Evolutionary conservation across 2,113 vertebrate species (phyloP).

Genomic region (Ploceus nigricollis): DNA sequence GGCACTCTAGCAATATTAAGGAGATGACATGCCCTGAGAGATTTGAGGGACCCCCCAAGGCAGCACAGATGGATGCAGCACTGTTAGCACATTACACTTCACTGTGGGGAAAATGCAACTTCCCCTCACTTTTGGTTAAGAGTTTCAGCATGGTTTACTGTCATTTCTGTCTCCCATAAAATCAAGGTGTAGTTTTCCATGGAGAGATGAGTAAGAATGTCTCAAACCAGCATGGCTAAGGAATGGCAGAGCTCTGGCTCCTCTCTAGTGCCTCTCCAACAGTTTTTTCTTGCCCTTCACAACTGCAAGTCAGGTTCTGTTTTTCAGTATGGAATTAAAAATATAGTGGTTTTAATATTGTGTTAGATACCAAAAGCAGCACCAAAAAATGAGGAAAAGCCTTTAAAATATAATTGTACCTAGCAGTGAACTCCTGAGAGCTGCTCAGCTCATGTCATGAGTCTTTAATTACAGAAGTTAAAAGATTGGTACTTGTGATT

Average conservation of each 20-base stretch:
- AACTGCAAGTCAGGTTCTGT: not conserved
- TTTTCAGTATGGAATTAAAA: not conserved
- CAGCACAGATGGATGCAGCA: not conserved
- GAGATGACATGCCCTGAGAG: not conserved
- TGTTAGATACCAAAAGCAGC: not conserved
- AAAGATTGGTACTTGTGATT: constrained; percentile 52
- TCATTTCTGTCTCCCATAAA: not conserved
- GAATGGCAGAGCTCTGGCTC: not conserved
- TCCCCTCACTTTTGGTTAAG: accelerated
- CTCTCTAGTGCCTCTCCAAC: not conserved
- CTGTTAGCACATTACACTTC: not conserved
- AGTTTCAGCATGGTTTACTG: not conserved
- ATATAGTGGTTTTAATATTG: not conserved
- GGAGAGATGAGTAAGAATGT: not conserved
- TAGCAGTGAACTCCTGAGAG: not conserved
- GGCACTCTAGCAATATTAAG: not conserved
- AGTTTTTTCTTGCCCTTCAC: not conserved
- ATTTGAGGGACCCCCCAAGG: not conserved
- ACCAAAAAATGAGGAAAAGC: not conserved
- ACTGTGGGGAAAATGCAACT: not conserved
- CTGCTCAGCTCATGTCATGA: not conserved
- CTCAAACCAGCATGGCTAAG: not conserved
- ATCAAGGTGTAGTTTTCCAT: not conserved
- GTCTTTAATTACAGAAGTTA: constrained; percentile 41
- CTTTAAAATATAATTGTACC: not conserved